A percentile compares a stretch with the other conserved stretches of the same genome.
These are phyloP conservation scores for Mesocentrotus franciscanus DNA, from an alignment of 53 echinoderm and acorn worm genomes.

Conservation along the genomic window DNA sequence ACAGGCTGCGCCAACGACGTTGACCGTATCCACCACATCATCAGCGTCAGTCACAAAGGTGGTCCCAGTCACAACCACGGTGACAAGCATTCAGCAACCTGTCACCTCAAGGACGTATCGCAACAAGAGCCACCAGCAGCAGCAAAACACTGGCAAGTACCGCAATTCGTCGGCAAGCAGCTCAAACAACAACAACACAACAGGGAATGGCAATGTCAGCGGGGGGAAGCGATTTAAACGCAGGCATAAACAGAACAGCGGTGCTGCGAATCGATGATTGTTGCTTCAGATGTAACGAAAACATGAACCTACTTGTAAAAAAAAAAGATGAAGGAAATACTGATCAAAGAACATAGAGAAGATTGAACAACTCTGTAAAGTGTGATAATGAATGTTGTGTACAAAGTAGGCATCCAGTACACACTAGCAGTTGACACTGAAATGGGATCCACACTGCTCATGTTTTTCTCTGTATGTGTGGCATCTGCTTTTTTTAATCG, in stretches of 20 bases:
- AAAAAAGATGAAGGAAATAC: neutral
- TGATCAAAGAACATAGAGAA: conserved; percentile 20
- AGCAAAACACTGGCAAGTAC: conserved; percentile 67
- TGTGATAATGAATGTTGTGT: neutral
- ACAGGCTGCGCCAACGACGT: conserved; percentile 41
- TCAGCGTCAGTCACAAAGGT: conserved; percentile 53
- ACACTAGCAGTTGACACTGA: conserved; percentile 32
- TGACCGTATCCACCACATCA: conserved; percentile 53
- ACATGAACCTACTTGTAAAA: conserved; percentile 16
- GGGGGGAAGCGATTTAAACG: conserved; percentile 71
- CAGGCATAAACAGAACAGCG: conserved; percentile 80
- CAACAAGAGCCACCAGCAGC: conserved; percentile 77
- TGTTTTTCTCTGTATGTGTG: neutral
- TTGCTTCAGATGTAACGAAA: conserved; percentile 21
- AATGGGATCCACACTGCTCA: neutral
- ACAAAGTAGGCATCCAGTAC: neutral
- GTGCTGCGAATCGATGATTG: conserved; percentile 51
- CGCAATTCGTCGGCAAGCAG: conserved; percentile 73
- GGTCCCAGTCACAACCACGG: conserved; percentile 22
- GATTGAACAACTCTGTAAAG: conserved; percentile 15
- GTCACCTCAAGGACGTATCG: conserved; percentile 87
- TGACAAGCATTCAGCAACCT: conserved; percentile 63
- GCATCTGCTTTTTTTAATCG: conserved; percentile 42
- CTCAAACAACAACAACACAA: conserved; percentile 71
- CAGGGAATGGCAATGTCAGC: conserved; percentile 58